Base-by-base conservation (phyloP, 2,888 invertebrate species). In the Aphodius sticticus region DNA sequence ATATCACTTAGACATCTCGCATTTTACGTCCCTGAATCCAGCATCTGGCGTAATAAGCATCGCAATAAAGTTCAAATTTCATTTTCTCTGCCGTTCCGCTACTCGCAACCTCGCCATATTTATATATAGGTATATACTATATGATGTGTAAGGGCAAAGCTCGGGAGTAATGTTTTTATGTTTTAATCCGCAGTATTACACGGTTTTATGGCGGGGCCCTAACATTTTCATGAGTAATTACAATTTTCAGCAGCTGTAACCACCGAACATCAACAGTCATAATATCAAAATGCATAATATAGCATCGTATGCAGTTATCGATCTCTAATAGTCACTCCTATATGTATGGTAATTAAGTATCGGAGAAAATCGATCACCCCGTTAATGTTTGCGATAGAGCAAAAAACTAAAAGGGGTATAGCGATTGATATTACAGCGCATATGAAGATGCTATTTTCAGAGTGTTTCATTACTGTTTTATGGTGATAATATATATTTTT, bases 41-140 rank as follows among this genome's bases (percentile, higher is more conserved):
- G 53, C 53, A 53, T 53, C 53, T 53, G 74, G 74, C 35, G 74
- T 37, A 74, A 74, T 74, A 74, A 74, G 74, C 74, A 74, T 74
- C n/a, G 74, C 74, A 74, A 74, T 74, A 74, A 74, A 74, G 74
- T 74, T 74, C 74, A 74, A 74, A 74, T 74, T 74, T 74, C 74
- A 74, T 74, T 74, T 37, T 37, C 36, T 36, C 74, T 35, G 74
- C 74, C 35, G 74, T 74, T 74, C n/a, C 74, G 35, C 53, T 12
- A 53, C 53, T 53, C 53, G 53, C 53, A 9, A 53, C 9, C 74
- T 74, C 74, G 74, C 26, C 35, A 74, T 74, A 74, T 74, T 74
- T 74, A 74, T 74, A 74, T 53, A 53, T 53, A 53, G 53, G 9
- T 53, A 53, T 53, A 53, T 53, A 53, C 53, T 7, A 26, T 26